Conservation (phyloP, 2,888 invertebrate genomes). For the Tenthredo amoena region DNA sequence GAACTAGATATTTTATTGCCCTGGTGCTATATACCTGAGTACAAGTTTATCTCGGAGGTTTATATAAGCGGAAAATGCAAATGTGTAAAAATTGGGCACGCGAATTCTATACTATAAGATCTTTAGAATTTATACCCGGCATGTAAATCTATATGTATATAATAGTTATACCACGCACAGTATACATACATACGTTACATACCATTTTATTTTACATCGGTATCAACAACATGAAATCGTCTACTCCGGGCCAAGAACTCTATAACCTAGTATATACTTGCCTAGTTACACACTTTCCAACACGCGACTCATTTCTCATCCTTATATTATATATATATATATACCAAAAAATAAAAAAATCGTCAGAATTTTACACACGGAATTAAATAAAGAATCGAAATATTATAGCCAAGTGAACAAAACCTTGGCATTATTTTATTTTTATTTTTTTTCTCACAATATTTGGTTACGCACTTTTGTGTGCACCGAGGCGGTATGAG, state of each 20-base stretch:
- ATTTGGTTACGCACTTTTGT: neutral
- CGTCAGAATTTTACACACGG: too few species aligned
- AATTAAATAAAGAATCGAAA: neutral
- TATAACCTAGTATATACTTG: neutral
- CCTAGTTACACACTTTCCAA: neutral
- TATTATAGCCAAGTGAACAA: neutral
- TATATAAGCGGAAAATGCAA: neutral
- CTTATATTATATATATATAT: neutral
- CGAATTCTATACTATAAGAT: neutral
- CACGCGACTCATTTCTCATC: neutral
- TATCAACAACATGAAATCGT: neutral
- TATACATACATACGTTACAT: neutral
- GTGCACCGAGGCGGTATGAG: neutral
- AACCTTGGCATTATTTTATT: neutral
- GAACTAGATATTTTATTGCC: neutral
- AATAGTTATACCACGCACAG: neutral
- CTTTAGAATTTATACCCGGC: neutral
- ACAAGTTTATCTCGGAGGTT: neutral
- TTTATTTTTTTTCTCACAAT: neutral
- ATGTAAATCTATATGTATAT: neutral
- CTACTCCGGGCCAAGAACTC: neutral
- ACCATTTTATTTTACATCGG: neutral
- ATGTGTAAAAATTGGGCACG: neutral
- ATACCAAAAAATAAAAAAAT: too few species aligned
- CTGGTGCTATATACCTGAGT: neutral